Evolutionary conservation across 2,888 invertebrate species (phyloP).

Genomic region (Pseudanteris insignis): DNA sequence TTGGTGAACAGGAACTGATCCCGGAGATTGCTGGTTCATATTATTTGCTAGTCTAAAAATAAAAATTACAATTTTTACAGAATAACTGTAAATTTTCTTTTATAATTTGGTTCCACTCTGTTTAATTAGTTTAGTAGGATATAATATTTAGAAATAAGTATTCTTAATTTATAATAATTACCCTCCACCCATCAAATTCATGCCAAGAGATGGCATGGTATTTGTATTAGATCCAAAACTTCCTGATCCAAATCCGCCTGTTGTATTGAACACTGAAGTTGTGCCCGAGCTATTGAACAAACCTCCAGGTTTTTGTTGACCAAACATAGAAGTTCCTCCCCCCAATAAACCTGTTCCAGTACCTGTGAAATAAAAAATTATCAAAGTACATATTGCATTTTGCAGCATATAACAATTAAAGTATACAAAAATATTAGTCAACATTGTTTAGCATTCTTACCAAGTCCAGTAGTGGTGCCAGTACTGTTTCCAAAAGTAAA

Average conservation of each 20-base stretch:
- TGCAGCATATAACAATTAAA: not conserved
- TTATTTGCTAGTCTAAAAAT: constrained; percentile 49
- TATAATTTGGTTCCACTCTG: too few relatives aligned
- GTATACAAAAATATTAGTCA: too few relatives aligned
- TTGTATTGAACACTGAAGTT: constrained; percentile 64
- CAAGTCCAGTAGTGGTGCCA: constrained; percentile 58
- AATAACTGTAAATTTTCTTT: too few relatives aligned
- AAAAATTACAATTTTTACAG: not conserved
- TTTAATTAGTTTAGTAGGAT: too few relatives aligned
- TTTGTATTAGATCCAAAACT: constrained; percentile 62
- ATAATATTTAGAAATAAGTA: too few relatives aligned
- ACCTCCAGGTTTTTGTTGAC: constrained; percentile 67
- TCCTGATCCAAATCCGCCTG: constrained; percentile 63
- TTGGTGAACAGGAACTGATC: constrained; percentile 71
- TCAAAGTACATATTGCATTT: not conserved
- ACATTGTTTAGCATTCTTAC: too few relatives aligned
- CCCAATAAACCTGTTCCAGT: constrained; percentile 65
- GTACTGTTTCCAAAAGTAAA: constrained; percentile 62
- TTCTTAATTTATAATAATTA: too few relatives aligned
- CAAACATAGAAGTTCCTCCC: constrained; percentile 57
- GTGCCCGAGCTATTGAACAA: constrained; percentile 69
- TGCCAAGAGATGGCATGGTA: constrained; percentile 51
- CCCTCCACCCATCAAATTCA: constrained; percentile 56
- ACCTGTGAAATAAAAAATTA: constrained; percentile 24
- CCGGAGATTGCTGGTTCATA: constrained; percentile 58